These are phyloP conservation scores for Notechis scutatus DNA, from an alignment of 2,113 vertebrate species.

Conservation along the genomic window DNA sequence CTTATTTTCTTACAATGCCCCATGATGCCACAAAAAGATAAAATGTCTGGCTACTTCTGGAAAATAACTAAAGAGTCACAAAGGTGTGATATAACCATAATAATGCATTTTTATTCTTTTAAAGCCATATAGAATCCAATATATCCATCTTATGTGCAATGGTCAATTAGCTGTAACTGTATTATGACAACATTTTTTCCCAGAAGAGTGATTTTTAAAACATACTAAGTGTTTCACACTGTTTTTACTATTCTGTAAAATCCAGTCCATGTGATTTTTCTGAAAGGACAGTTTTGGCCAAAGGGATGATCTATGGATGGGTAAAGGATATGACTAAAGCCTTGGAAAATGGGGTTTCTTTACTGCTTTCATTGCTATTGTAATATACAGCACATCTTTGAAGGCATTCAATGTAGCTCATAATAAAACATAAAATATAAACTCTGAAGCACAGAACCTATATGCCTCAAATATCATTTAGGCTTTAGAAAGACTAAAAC, in stretches of 20 bases:
- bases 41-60: background rate
- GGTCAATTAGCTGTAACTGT: background rate
- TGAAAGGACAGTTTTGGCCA: background rate
- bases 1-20: background rate
- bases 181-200: background rate
- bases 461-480: background rate
- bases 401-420: background rate
- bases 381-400: background rate
- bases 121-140: background rate
- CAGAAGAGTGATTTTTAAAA: background rate
- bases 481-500: background rate
- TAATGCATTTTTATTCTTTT: background rate
- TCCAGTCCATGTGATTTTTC: background rate
- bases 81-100: background rate
- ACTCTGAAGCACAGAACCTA: background rate
- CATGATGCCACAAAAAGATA: background rate
- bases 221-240: background rate
- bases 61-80: background rate
- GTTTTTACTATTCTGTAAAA: background rate
- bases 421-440: background rate
- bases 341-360: background rate
- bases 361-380: background rate
- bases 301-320: background rate
- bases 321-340: background rate
- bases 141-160: background rate